These are phyloP conservation scores for Vulpes ferrilata DNA, from an alignment of 2,113 vertebrate genomes.

Conservation along the genomic window DNA sequence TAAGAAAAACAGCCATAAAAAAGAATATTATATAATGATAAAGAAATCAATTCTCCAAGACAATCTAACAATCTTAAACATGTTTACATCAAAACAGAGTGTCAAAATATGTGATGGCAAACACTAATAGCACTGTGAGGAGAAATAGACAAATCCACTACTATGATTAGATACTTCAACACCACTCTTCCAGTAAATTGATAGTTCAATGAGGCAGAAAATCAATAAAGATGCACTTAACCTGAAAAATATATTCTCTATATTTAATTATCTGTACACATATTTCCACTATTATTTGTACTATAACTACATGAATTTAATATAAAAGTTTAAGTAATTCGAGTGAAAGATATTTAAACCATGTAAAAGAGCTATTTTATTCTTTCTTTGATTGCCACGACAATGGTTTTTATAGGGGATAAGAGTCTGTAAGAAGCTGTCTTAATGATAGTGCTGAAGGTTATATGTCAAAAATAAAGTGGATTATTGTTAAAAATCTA, in stretches of 20 bases:
- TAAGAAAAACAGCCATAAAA: background rate
- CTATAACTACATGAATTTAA: background rate
- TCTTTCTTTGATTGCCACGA: background rate
- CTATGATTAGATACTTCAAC: background rate
- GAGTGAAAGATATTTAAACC: background rate
- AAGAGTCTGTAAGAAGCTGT: background rate
- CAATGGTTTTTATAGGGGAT: background rate
- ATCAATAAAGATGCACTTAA: background rate
- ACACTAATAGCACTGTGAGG: background rate
- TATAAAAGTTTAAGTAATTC: background rate
- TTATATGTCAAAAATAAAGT: background rate
- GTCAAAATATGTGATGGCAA: background rate
- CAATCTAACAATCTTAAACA: background rate
- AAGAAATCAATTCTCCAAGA: background rate
- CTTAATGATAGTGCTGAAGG: background rate
- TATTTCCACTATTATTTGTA: background rate
- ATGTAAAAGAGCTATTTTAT: background rate
- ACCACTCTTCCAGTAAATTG: background rate
- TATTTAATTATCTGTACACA: background rate
- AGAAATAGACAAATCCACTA: background rate
- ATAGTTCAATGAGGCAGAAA: background rate
- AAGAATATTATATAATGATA: background rate
- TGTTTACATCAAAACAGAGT: background rate
- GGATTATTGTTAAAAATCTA: background rate
- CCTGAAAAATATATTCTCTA: background rate